A percentile compares a stretch with the other conserved stretches of the same genome.
phyloP scores from a whole-genome alignment of 2,113 vertebrate species.

The Oryctolagus cuniculus region DNA sequence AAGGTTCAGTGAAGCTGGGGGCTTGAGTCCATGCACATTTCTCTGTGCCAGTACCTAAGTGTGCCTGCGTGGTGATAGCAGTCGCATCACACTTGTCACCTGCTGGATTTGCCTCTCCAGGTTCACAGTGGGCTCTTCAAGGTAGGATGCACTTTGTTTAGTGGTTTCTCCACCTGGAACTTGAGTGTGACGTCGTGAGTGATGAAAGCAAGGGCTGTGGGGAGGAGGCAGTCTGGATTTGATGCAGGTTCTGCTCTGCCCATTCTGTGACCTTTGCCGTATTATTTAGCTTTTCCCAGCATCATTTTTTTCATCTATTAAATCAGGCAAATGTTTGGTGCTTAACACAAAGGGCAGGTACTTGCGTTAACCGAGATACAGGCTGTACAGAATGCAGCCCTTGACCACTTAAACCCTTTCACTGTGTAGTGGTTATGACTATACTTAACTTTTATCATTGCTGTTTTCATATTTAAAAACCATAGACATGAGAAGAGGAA shows the following conservation, averaged over 20 bases:
- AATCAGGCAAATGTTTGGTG: background rate
- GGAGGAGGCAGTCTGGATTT: background rate
- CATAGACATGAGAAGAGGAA: background rate
- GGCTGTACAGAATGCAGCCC: rapidly evolving
- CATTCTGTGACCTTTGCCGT: background rate
- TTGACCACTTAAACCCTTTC: background rate
- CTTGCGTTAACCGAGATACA: background rate
- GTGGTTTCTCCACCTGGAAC: background rate
- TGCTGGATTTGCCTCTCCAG: background rate
- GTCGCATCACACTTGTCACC: background rate
- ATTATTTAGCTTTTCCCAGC: background rate
- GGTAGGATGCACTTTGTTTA: background rate
- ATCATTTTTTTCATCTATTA: background rate
- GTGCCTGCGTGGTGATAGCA: background rate
- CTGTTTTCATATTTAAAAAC: background rate
- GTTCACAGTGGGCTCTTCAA: background rate
- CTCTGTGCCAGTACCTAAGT: background rate
- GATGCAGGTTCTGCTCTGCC: background rate
- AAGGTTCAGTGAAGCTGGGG: background rate
- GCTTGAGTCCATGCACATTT: background rate
- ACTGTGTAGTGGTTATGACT: background rate
- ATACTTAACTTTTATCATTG: background rate
- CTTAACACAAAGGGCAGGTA: background rate
- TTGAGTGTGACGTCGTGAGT: rapidly evolving
- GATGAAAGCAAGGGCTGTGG: background rate